Evolutionary conservation across 2,797 vertebrate genomes (phyloP).

Genomic region (Manis crassicaudata): DNA sequence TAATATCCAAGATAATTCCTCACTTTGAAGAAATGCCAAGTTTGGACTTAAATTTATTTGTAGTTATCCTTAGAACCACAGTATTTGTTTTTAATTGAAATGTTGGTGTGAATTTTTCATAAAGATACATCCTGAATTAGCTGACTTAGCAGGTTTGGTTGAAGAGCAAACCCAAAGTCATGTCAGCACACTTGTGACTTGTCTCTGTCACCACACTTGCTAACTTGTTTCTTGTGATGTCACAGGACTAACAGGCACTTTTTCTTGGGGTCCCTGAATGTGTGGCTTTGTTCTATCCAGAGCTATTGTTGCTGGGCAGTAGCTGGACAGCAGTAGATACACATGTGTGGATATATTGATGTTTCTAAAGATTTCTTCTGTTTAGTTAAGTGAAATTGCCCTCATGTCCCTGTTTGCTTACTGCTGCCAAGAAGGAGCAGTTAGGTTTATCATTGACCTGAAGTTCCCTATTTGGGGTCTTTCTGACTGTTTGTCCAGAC

Average conservation of each 20-base stretch:
- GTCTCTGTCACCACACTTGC: background rate
- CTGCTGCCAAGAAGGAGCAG: background rate
- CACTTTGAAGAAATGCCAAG: background rate
- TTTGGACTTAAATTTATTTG: background rate
- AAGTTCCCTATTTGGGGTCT: background rate
- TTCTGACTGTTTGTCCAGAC: background rate
- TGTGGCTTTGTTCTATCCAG: no score
- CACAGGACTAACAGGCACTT: background rate
- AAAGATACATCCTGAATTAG: background rate
- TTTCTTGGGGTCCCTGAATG: background rate
- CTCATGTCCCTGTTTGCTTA: background rate
- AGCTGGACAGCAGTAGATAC: background rate
- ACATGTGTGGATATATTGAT: fast-evolving
- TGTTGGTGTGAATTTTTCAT: background rate
- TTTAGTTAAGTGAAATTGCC: background rate
- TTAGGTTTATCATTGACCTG: background rate
- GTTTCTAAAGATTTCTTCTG: background rate
- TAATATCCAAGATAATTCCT: background rate
- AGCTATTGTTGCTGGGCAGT: background rate
- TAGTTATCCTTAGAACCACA: background rate
- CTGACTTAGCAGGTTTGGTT: background rate
- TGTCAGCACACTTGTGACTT: background rate
- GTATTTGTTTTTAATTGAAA: background rate
- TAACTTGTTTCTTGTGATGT: background rate
- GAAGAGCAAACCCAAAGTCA: background rate